phyloP scores from a whole-genome alignment of 2,888 invertebrate genomes.

The Caenorhabditis sp. region DNA sequence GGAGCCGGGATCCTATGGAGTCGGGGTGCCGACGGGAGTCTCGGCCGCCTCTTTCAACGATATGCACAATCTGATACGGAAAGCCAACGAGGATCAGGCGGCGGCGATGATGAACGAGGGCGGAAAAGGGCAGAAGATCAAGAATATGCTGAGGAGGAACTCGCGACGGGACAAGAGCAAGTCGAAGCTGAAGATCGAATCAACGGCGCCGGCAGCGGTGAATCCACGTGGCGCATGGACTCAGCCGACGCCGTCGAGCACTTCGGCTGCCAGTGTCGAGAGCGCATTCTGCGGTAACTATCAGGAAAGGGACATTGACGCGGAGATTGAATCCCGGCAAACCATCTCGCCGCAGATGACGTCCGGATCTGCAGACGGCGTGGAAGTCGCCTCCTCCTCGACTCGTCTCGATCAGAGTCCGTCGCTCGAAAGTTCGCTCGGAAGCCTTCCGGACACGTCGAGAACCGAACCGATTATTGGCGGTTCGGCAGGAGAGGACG shows the following conservation, averaged over 20 bases:
- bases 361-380: constrained; percentile 46
- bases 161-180: constrained; percentile 69
- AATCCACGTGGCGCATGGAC: constrained; percentile 55
- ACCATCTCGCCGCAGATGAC: constrained; percentile 49
- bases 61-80: constrained; percentile 74
- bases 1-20: constrained; percentile 61
- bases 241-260: constrained; percentile 48
- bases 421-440: constrained; percentile 62
- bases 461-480: constrained; percentile 57
- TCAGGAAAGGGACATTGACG: constrained; percentile 76
- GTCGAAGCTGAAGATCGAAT: constrained; percentile 63
- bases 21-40: constrained; percentile 64
- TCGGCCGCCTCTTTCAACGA: constrained; percentile 72
- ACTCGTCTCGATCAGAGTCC: constrained; percentile 60
- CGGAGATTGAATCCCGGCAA: constrained; percentile 70
- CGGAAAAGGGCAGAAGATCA: constrained; percentile 64
- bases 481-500: constrained; percentile 7
- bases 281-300: constrained; percentile 70
- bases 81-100: constrained; percentile 72
- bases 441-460: constrained; percentile 59
- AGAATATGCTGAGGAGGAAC: constrained; percentile 70
- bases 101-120: constrained; percentile 71
- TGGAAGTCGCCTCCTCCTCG: constrained; percentile 21
- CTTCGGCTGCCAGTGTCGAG: constrained; percentile 61
- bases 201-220: constrained; percentile 67